phyloP scores from a whole-genome alignment of 2,888 invertebrate species.

The Zygogramma bicolorata region DNA sequence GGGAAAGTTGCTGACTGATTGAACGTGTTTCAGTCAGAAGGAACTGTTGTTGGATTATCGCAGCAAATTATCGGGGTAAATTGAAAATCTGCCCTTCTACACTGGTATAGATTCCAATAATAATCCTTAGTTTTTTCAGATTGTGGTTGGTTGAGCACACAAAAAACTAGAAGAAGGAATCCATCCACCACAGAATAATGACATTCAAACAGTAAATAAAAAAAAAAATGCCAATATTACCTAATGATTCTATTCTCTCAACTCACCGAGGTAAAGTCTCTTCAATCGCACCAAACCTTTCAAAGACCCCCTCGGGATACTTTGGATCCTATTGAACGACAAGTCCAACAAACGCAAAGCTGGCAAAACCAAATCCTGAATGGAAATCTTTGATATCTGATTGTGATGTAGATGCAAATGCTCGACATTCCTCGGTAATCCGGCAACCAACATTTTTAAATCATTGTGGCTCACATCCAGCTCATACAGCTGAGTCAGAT shows the following conservation, averaged over 20 bases:
- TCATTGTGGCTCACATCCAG: constrained; percentile 82
- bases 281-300: constrained; percentile 76
- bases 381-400: constrained; percentile 74
- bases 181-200: too few species aligned
- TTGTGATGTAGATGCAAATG: constrained; percentile 80
- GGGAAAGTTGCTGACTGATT: too few species aligned
- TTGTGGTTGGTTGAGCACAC: too few species aligned
- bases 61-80: too few species aligned
- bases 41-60: too few species aligned
- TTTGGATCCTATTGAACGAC: constrained; percentile 80
- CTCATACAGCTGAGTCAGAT: constrained; percentile 81
- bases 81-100: too few species aligned
- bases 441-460: constrained; percentile 81
- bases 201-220: too few species aligned
- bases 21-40: too few species aligned
- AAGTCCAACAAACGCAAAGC: constrained; percentile 81
- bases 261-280: constrained; percentile 76
- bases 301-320: constrained; percentile 75
- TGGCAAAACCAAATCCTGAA: constrained; percentile 79
- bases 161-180: too few species aligned
- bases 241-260: not conserved
- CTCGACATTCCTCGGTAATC: constrained; percentile 82
- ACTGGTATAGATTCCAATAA: too few species aligned
- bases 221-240: too few species aligned
- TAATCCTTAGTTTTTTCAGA: too few species aligned